Conservation (phyloP, 2,797 vertebrate genomes). For the Crossoptilon crossoptilon region DNA sequence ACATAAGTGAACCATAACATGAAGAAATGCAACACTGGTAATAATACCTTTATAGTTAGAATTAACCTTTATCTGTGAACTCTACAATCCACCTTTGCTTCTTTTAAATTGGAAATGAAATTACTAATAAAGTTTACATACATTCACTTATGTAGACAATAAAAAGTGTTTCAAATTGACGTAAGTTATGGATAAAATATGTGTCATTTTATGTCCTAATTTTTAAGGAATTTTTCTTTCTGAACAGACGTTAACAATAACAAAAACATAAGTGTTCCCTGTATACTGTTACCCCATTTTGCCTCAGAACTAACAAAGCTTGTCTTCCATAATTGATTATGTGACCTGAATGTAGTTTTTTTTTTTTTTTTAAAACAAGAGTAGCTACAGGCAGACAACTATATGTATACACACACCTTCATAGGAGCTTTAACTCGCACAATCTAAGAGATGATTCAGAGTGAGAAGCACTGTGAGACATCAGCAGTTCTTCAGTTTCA, state of each 20-base stretch:
- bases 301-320: not conserved
- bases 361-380: not conserved
- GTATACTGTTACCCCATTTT: not conserved
- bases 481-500: not conserved
- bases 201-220: slow-evolving; percentile 62
- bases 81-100: slow-evolving; percentile 60
- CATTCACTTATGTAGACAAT: slow-evolving; percentile 72
- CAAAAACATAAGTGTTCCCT: not conserved
- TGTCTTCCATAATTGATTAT: not conserved
- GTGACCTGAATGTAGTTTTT: not conserved
- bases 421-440: not conserved
- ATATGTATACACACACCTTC: not conserved
- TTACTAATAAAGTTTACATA: slow-evolving; percentile 74
- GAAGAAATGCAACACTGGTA: slow-evolving; percentile 68
- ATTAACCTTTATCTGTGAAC: slow-evolving; percentile 64
- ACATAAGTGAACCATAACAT: slow-evolving; percentile 70
- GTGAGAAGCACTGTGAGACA: not conserved
- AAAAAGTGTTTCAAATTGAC: slow-evolving; percentile 67
- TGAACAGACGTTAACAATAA: not conserved
- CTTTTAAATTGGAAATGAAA: slow-evolving; percentile 70
- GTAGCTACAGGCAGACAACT: not conserved
- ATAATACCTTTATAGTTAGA: slow-evolving; percentile 67
- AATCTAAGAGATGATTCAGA: not conserved
- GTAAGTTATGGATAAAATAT: slow-evolving; percentile 64
- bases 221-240: slow-evolving; percentile 18